phyloP scores from a whole-genome alignment of 2,888 invertebrate genomes.

The Norana najaformis region DNA sequence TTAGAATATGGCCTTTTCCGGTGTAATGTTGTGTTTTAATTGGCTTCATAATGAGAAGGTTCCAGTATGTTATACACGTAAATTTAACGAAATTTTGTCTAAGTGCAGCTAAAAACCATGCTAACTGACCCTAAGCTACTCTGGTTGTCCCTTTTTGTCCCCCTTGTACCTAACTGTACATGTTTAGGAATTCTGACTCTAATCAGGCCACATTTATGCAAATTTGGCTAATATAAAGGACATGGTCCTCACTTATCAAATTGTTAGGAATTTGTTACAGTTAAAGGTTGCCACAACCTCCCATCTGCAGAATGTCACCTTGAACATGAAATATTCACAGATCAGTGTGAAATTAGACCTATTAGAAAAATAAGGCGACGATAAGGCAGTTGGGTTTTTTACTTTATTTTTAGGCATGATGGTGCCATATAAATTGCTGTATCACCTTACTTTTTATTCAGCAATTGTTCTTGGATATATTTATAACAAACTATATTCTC shows the following conservation, averaged over 20 bases:
- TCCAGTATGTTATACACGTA: neutral
- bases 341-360: no score
- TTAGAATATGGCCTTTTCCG: neutral
- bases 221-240: neutral
- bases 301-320: neutral
- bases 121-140: neutral
- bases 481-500: no score
- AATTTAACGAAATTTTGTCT: neutral
- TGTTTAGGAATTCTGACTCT: neutral
- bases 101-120: neutral
- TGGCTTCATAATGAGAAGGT: neutral
- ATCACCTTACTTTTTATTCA: no score
- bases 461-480: no score
- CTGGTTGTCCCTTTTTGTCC: neutral
- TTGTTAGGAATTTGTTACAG: neutral
- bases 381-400: no score
- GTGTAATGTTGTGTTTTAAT: neutral
- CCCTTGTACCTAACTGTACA: neutral
- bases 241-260: neutral
- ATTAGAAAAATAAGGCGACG: no score
- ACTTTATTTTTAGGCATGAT: no score
- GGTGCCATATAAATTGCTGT: no score
- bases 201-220: neutral
- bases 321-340: no score
- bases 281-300: neutral